Base-by-base conservation (phyloP, 2,797 vertebrate species). In the Scarus forsteni region DNA sequence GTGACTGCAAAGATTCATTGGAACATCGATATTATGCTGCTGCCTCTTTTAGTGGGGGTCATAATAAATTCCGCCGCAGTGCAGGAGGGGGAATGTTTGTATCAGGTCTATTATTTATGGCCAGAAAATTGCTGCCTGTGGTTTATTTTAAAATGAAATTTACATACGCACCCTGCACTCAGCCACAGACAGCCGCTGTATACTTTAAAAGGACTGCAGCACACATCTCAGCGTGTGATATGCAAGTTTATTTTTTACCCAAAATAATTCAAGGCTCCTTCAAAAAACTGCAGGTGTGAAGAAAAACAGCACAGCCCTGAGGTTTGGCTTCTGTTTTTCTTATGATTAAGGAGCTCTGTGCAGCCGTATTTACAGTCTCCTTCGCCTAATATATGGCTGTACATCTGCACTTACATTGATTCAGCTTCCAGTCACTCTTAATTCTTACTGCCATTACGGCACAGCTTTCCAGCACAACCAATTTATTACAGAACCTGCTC, bases 21-120 rank as follows among this genome's bases (percentile, higher is more conserved):
- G 80, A 75, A 70, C 75, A 85, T 90, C 85, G 80, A 85, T 88
- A 88, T 69, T 66, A 56, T 46, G 60, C 73, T 62, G 70, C 65
- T 77, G 66, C 68, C 70, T 73, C 74, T 80, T 80, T 87, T 69
- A 80, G 78, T 61, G n/a, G 51, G 27, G 82, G 66, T 84, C 80
- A 65, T 89, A 87, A 92, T 86, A 83, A 85, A 92, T 91, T 88
- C 87, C 65, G 77, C 80, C 72, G 80, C 88, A 89, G 85, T 89
- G 87, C 86, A 87, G 90, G 53, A 87, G 90, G 53, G 81, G 78
- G 66, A 84, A 81, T 88, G 84, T 91, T 90, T 89, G 79, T 80
- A 84, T 90, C 78, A 78, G 79, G 80, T 90, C 42, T 90, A 81
- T 91, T 92, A 93, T 92, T 92, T 92, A 93, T 89, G 78, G 80